Evolutionary conservation across 2,113 vertebrate species (phyloP), one percentile per base, ranked within the genome.

Genomic region (Lota lota): DNA sequence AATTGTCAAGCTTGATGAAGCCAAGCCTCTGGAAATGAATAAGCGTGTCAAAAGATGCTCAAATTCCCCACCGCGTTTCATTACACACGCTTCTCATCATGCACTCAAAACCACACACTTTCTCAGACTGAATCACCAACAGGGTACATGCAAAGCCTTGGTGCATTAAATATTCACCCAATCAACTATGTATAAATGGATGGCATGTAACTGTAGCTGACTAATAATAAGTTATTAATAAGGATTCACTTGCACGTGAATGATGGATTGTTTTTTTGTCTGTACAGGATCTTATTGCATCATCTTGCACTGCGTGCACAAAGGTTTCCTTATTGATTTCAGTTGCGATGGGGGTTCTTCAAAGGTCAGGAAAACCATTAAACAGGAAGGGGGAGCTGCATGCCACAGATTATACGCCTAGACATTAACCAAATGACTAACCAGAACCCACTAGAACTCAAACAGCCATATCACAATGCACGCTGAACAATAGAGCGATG

Each of bases 341-440:
- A 67, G 66, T 47, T 47, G 62, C 61, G 64, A 33, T 76, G 65
- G n/a, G 51, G 65, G 72, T 68, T 78, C 66, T 75, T 61, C 47
- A 83, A 86, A 83, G 83, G 82, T 83, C 75, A 86, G 1, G n/a
- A 59, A 58, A 40, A 53, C 76, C 77, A 78, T 83, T 84, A 72
- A 76, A 77, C 40, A 5, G 53, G 53, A 61, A 21, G 21, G 5
- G 68, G 61, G 63, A 78, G 78, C 63, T 2, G 8, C 21, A 22
- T 7, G 18, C 11, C 12, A 4, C 56, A 58, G 18, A 58, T 18
- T 58, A 58, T 58, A 58, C 18, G 18, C 18, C 56, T 8, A 19
- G 18, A 58, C n/a, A 19, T 7, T 20, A 58, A 12, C 3, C 18
- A 58, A 58, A 58, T 3, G 6, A 58, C 18, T 74, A 22, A 70